Evolutionary conservation across 2,113 vertebrate species (phyloP).

Genomic region (Tupaia chinensis): DNA sequence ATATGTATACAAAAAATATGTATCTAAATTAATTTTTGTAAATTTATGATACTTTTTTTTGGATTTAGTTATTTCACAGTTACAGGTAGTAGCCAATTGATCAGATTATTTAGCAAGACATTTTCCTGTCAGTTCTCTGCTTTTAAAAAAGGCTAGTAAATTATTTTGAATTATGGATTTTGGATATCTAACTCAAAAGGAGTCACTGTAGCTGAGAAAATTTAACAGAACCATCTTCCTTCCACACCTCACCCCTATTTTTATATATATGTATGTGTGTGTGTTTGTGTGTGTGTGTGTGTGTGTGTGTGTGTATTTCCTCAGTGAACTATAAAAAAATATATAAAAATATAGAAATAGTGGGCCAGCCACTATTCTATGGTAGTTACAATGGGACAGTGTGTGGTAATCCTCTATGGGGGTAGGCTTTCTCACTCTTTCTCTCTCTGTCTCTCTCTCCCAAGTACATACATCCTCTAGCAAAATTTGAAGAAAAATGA

Average conservation of each 20-base stretch:
- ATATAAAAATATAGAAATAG: not conserved
- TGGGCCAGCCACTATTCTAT: too few species aligned
- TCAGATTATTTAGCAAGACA: not conserved
- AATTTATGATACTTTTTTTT: not conserved
- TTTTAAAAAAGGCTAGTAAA: not conserved
- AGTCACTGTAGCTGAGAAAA: not conserved
- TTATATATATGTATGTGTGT: not conserved
- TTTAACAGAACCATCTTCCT: not conserved
- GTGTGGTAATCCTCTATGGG: too few species aligned
- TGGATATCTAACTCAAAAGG: not conserved
- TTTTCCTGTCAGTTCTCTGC: not conserved
- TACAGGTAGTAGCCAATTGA: not conserved
- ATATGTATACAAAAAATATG: not conserved
- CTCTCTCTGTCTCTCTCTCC: too few species aligned
- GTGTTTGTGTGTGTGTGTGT: too few species aligned
- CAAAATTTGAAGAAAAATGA: too few species aligned
- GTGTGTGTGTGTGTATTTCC: not conserved
- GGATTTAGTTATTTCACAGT: not conserved
- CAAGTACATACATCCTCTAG: too few species aligned
- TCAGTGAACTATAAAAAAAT: not conserved
- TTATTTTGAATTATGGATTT: not conserved
- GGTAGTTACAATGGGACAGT: too few species aligned
- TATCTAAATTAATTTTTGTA: not conserved
- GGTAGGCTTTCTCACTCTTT: too few species aligned
- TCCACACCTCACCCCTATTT: not conserved